These are phyloP conservation scores for Zaprionus camerounensis DNA, from an alignment of 1,140 invertebrate species.

Conservation along the genomic window DNA sequence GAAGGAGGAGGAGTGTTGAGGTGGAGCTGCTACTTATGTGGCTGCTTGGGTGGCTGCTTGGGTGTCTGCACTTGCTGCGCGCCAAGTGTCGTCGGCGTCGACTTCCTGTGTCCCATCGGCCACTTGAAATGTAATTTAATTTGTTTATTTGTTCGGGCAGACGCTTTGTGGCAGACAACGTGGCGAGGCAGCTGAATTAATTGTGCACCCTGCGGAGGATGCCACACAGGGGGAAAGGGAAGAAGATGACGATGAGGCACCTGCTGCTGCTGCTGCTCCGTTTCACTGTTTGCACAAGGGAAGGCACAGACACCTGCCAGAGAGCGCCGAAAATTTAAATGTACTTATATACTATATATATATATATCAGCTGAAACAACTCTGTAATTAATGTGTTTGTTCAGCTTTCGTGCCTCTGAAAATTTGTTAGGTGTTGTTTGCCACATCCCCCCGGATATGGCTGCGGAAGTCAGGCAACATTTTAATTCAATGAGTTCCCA, in stretches of 20 bases:
- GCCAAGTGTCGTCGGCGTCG: conserved; percentile 13
- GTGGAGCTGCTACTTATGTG: conserved; percentile 8
- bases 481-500: conserved; percentile 66
- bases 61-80: neutral
- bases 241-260: neutral
- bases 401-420: conserved; percentile 62
- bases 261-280: conserved; percentile 10
- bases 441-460: conserved; percentile 27
- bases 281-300: conserved; percentile 18
- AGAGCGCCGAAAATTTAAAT: neutral
- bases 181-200: conserved; percentile 63
- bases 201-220: conserved; percentile 53
- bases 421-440: conserved; percentile 64
- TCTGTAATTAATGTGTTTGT: conserved; percentile 78
- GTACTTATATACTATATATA: neutral
- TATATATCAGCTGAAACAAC: conserved; percentile 30
- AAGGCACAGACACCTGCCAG: conserved; percentile 17
- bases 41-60: neutral
- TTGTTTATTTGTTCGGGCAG: conserved; percentile 71
- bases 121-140: conserved; percentile 80
- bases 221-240: too few species aligned
- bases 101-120: conserved; percentile 53
- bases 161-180: conserved; percentile 32
- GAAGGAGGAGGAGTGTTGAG: neutral
- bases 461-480: conserved; percentile 57